A percentile compares a stretch with the other conserved stretches of the same genome.
These are phyloP conservation scores for Apostichopus leukothele DNA, from an alignment of 53 echinoderm and acorn worm genomes.

Conservation along the genomic window DNA sequence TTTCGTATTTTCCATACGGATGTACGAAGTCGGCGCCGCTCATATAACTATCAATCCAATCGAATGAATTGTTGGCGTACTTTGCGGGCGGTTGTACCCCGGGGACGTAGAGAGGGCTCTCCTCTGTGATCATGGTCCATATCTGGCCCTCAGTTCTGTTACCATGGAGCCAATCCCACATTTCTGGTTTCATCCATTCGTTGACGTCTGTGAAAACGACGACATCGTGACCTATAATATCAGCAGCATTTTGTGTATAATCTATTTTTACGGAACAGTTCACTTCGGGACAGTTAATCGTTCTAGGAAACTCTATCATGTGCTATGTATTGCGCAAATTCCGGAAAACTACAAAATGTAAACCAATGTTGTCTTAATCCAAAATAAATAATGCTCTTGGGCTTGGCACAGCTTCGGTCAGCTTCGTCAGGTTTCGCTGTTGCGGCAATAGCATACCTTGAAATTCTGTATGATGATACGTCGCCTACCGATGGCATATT, in stretches of 20 bases:
- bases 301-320: constrained; percentile 29
- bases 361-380: constrained; percentile 37
- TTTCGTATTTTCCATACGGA: constrained; percentile 34
- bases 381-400: constrained; percentile 8
- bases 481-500: background rate
- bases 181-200: constrained; percentile 21
- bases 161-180: constrained; percentile 23
- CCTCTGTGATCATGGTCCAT: constrained; percentile 45
- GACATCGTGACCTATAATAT: constrained; percentile 23
- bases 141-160: constrained; percentile 27
- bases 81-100: constrained; percentile 31
- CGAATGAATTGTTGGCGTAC: constrained; percentile 29
- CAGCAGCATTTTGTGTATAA: background rate
- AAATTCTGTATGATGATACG: background rate
- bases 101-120: constrained; percentile 43
- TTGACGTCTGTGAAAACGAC: constrained; percentile 34
- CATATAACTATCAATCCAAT: constrained; percentile 35
- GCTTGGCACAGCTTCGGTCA: background rate
- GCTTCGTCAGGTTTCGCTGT: background rate
- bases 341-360: constrained; percentile 23
- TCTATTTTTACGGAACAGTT: constrained; percentile 19
- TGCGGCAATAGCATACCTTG: background rate
- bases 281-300: background rate
- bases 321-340: constrained; percentile 33
- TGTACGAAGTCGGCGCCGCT: constrained; percentile 10